Percentiles rank a stretch among this genome's conserved stretches.
These are phyloP conservation scores for Xestobium rufovillosum DNA, from an alignment of 2,888 invertebrate species.

Conservation along the genomic window DNA sequence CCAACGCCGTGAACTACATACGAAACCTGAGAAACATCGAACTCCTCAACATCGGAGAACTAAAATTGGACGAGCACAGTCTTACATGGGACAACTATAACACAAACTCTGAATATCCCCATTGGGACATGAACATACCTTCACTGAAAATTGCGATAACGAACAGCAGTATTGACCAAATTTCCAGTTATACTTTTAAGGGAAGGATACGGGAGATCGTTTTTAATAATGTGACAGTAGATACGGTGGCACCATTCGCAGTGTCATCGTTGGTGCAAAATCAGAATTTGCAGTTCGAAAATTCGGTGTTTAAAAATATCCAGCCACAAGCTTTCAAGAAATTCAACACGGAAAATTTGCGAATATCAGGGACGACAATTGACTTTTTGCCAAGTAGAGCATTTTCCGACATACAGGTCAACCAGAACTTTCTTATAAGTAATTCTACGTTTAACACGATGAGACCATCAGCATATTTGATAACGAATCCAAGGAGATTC, in stretches of 20 bases:
- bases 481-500: conserved; percentile 55
- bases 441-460: conserved; percentile 57
- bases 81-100: conserved; percentile 49
- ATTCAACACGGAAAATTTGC: conserved; percentile 60
- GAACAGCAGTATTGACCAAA: conserved; percentile 41
- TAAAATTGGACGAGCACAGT: conserved; percentile 55
- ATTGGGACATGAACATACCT: conserved; percentile 33
- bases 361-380: conserved; percentile 55
- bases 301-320: conserved; percentile 53
- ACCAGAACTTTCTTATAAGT: conserved; percentile 56
- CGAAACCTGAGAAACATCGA: conserved; percentile 55
- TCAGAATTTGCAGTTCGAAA: conserved; percentile 55
- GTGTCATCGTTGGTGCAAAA: conserved; percentile 57
- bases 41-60: conserved; percentile 54
- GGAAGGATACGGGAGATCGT: conserved; percentile 64
- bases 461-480: conserved; percentile 62
- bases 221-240: conserved; percentile 56
- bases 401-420: conserved; percentile 66
- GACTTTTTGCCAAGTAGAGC: conserved; percentile 59
- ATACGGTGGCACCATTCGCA: conserved; percentile 60
- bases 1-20: conserved; percentile 53
- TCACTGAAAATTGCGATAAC: conserved; percentile 41
- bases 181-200: conserved; percentile 55
- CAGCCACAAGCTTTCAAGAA: conserved; percentile 72
- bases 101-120: conserved; percentile 29